Evolutionary conservation across 1,140 invertebrate genomes (phyloP).

Genomic region (Yoshiicerus persimilis): DNA sequence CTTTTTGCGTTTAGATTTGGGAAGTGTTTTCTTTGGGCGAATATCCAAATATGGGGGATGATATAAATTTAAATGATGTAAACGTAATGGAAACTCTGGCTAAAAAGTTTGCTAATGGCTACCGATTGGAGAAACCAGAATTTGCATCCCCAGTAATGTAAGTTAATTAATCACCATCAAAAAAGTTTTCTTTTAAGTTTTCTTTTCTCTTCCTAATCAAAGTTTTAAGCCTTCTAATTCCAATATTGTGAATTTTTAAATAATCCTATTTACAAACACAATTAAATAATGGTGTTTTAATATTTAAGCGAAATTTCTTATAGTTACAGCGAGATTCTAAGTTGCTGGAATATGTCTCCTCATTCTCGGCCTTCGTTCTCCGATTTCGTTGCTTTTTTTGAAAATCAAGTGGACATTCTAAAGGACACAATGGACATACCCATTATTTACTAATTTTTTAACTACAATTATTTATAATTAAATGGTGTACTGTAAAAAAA

Average conservation of each 20-base stretch:
- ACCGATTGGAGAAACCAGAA: not conserved
- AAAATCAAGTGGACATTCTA: not conserved
- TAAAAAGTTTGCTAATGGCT: not conserved
- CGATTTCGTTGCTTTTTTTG: not conserved
- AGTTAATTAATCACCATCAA: not conserved
- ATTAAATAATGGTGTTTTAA: too few species aligned
- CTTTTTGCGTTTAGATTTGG: too few species aligned
- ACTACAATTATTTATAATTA: too few species aligned
- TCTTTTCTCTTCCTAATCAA: too few species aligned
- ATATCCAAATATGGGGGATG: not conserved
- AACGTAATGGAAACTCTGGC: not conserved
- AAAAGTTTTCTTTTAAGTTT: too few species aligned
- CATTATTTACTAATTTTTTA: too few species aligned
- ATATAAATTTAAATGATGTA: not conserved
- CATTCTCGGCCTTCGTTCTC: not conserved
- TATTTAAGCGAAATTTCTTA: not conserved
- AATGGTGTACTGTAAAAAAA: too few species aligned
- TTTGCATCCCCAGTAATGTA: not conserved
- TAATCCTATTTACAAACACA: too few species aligned
- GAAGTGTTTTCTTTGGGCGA: not conserved
- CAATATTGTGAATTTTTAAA: too few species aligned
- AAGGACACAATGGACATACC: too few species aligned
- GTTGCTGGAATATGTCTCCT: not conserved
- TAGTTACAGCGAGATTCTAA: not conserved
- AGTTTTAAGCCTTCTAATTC: too few species aligned